Evolutionary conservation across 2,888 invertebrate species (phyloP), one percentile per base, ranked within the genome.

Genomic region (Bembecia ichneumoniformis): DNA sequence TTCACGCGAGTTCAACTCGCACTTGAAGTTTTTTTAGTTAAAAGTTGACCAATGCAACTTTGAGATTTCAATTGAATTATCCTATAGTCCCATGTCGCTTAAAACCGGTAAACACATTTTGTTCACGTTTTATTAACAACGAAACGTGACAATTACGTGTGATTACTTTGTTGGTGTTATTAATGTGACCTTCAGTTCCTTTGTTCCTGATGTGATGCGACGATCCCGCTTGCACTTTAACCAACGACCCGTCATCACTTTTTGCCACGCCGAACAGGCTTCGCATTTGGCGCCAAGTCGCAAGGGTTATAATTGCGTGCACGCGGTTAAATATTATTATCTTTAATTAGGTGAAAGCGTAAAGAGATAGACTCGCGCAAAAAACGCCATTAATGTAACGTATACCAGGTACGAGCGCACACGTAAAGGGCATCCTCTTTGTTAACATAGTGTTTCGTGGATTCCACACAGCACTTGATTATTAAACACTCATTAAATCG

Each of bases 261-360:
- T 40, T 40, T 40, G 14, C 28, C 40, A 13, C 13, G 20, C 3
- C 36, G 5, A n/a, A n/a, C 13, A 1, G n/a, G 9, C n/a, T 9
- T 7, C 5, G 40, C 40, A 5, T 3, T 40, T 40, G 11, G 14
- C 40, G 14, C 14, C n/a, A n/a, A n/a, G 11, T 2, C n/a, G 13
- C n/a, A 40, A 40, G 40, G 40, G 4, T n/a, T 40, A 40, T 10
- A 4, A 40, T 40, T 40, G 40, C 40, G 40, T 40, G 14, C 40
- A 13, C 40, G 13, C 14, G 4, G 40, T 4, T 13, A 10, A 40
- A 40, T 40, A 40, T 40, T 40, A 56, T 63, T 54, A 62, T 60
- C 62, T 62, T 57, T 73, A 71, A 72, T 71, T 69, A 77, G 74
- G 79, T 69, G 82, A 83, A 83, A 83, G 82, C 74, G 60, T 63